Base-by-base conservation (phyloP, 2,113 vertebrate genomes). In the Engystomops pustulosus region DNA sequence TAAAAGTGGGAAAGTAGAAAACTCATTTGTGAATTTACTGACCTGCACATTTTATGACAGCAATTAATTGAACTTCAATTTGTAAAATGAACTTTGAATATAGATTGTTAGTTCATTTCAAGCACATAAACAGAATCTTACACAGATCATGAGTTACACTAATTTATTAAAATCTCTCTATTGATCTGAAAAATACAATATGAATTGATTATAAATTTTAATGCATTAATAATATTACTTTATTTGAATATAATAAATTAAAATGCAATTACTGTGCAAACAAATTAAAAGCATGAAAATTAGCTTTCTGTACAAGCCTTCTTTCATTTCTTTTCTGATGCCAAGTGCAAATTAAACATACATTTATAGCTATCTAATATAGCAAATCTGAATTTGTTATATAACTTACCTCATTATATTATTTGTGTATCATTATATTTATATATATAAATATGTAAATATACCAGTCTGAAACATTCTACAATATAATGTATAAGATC, bases 61-160 rank as follows among this genome's bases (percentile, higher is more conserved):
- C n/a, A 45, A 72, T 72, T 72, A 45, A 47, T 72, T 72, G 25
- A 45, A 72, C n/a, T 25, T 47, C 44, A 72, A 45, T 72, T 72
- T 72, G 44, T 15, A 27, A 72, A 45, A 72, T 72, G 11, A 27
- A 72, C 69, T 47, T 72, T 71, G 69, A 45, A 45, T 47, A 47
- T 72, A 45, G 17, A 49, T 51, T 75, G 71, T 75, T 75, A 32
- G 45, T 75, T 75, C 30, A 75, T 75, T 25, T 72, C 23, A 75
- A 18, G 15, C 25, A 75, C n/a, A 47, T 72, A 75, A 75, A 75
- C 30, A 15, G 27, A 51, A 32, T 32, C 71, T 32, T 15, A 75
- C 27, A 75, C 41, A 75, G 23, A 49, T 74, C 71, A 74, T 17
- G 32, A 74, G 47, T 53, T 51, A 3, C 17, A 34, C 27, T 51